Evolutionary conservation across 2,888 invertebrate species (phyloP).

Genomic region (Ennomos erosarius): DNA sequence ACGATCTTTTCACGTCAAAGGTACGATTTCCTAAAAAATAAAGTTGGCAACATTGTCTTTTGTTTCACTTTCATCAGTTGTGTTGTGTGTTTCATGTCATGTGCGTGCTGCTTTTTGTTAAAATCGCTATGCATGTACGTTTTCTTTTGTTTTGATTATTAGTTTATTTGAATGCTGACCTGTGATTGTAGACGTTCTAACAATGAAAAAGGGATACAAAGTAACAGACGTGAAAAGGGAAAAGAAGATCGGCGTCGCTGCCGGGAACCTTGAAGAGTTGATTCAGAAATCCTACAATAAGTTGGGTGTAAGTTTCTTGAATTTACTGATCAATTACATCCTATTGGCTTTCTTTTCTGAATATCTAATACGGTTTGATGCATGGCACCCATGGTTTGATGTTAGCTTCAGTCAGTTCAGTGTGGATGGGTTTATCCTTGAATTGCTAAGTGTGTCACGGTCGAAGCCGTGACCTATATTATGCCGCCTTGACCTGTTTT

Average conservation of each 20-base stretch:
- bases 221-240: conserved; percentile 88
- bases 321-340: not conserved
- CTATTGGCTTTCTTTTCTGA: conserved; percentile 22
- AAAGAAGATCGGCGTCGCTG: conserved; percentile 89
- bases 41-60: no score
- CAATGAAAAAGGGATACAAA: conserved; percentile 88
- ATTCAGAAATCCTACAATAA: conserved; percentile 89
- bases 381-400: no score
- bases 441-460: conserved; percentile 59
- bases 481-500: conserved; percentile 64
- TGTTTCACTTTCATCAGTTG: no score
- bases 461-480: conserved; percentile 68
- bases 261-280: conserved; percentile 87
- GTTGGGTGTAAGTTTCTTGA: conserved; percentile 80
- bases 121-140: conserved; percentile 16
- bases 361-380: conserved; percentile 19
- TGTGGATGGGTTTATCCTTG: conserved; percentile 52
- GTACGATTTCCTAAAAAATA: no score
- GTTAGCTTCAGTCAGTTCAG: conserved; percentile 45
- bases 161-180: conserved; percentile 42
- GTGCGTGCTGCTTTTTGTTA: no score
- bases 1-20: no score
- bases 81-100: no score
- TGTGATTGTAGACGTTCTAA: conserved; percentile 35
- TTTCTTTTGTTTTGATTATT: conserved; percentile 49